Percentiles rank a stretch among this genome's conserved stretches.
These are phyloP conservation scores for Anoura caudifer DNA, from an alignment of 2,113 vertebrate species.

Conservation along the genomic window DNA sequence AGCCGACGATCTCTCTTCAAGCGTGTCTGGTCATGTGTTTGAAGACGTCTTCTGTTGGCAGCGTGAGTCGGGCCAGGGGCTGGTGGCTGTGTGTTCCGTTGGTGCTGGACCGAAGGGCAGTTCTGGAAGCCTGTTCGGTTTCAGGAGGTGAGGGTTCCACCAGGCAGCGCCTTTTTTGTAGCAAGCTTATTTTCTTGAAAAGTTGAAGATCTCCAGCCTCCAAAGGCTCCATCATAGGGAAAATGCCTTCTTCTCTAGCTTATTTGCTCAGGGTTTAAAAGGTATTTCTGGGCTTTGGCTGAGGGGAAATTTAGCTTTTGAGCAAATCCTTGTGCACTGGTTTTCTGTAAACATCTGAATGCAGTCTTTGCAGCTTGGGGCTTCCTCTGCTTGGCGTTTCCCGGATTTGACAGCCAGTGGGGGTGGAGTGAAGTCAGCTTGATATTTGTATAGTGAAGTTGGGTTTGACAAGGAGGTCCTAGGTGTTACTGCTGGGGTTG, in stretches of 20 bases:
- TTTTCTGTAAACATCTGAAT: constrained; percentile 65
- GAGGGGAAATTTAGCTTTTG: constrained; percentile 74
- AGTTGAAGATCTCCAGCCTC: not conserved
- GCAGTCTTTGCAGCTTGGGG: not conserved
- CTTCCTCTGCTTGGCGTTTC: not conserved
- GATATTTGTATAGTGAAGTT: not conserved
- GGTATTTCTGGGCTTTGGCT: constrained; percentile 73
- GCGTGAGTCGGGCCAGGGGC: not conserved
- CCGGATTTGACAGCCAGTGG: not conserved
- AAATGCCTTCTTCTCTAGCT: constrained; percentile 58
- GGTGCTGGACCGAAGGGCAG: not conserved
- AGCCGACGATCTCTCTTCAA: not conserved
- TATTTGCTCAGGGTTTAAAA: constrained; percentile 79
- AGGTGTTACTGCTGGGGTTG: too few relatives aligned
- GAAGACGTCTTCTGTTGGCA: not conserved
- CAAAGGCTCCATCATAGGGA: not conserved
- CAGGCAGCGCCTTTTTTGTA: not conserved
- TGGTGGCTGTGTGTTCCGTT: not conserved
- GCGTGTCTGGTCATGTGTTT: not conserved
- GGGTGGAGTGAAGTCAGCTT: not conserved
- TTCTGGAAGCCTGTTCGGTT: not conserved
- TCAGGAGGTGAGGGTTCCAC: rapidly evolving
- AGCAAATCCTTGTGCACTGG: constrained; percentile 50
- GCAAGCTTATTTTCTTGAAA: not conserved
- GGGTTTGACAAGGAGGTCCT: not conserved